A percentile compares a stretch with the other conserved stretches of the same genome.
Evolutionary conservation across 2,113 vertebrate species (phyloP).

Genomic region (Lucifuga dentata): DNA sequence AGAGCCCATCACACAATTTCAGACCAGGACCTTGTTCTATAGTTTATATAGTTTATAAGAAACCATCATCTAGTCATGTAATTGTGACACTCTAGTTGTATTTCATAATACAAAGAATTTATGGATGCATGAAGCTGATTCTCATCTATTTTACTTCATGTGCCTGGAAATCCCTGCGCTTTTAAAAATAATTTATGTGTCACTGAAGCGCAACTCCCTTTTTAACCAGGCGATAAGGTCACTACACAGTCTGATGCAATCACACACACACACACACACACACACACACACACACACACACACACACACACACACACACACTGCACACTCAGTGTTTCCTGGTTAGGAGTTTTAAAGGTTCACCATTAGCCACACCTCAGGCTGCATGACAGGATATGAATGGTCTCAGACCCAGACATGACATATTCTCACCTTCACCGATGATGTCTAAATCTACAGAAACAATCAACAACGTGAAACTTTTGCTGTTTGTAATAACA

Average conservation of each 20-base stretch:
- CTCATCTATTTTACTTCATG: background rate
- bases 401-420: background rate
- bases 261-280: slow-evolving; percentile 19
- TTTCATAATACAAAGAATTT: background rate
- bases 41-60: too few relatives aligned
- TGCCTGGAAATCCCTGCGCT: too few relatives aligned
- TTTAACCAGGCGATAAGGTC: background rate
- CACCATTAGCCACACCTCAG: slow-evolving; percentile 15
- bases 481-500: background rate
- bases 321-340: background rate
- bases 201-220: slow-evolving; percentile 12
- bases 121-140: background rate
- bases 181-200: background rate
- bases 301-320: slow-evolving; percentile 23
- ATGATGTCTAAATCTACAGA: slow-evolving; percentile 47
- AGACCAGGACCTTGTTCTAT: too few relatives aligned
- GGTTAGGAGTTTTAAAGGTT: slow-evolving; percentile 3
- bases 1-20: too few relatives aligned
- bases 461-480: background rate
- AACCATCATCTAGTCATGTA: too few relatives aligned
- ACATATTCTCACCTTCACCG: slow-evolving; percentile 57
- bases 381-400: slow-evolving; percentile 19
- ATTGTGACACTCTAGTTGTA: background rate
- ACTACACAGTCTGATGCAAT: background rate
- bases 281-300: slow-evolving; percentile 24